Percentiles rank a stretch among this genome's conserved stretches.
These are phyloP conservation scores for Pterocles burchelli DNA, from an alignment of 2,113 vertebrate genomes.

Conservation along the genomic window DNA sequence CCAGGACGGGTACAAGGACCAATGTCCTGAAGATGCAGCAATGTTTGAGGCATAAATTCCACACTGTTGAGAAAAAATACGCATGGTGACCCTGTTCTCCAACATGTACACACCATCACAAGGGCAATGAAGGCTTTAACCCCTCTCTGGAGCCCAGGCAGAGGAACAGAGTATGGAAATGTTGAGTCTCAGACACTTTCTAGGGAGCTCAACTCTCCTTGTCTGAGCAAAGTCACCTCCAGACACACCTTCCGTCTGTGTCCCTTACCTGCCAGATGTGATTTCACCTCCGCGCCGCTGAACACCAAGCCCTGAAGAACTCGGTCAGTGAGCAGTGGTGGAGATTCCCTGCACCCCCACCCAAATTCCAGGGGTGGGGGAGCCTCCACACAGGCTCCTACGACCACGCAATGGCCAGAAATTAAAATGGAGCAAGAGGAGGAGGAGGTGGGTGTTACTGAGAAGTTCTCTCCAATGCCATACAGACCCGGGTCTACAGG, in stretches of 20 bases:
- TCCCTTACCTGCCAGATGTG: not conserved
- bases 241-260: not conserved
- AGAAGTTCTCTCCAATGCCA: too few species aligned
- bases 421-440: not conserved
- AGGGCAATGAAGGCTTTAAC: not conserved
- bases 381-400: not conserved
- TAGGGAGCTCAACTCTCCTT: not conserved
- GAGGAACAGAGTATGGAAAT: not conserved
- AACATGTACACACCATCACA: accelerated
- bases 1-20: not conserved
- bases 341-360: not conserved
- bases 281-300: not conserved
- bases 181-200: not conserved
- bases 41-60: not conserved
- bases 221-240: not conserved
- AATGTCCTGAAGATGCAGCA: not conserved
- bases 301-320: not conserved
- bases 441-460: not conserved
- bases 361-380: not conserved
- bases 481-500: accelerated
- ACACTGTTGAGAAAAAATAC: not conserved
- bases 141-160: not conserved
- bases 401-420: accelerated
- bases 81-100: not conserved
- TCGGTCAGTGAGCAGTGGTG: not conserved